These are phyloP conservation scores for Labia minor DNA, from an alignment of 2,888 invertebrate genomes.

Conservation along the genomic window DNA sequence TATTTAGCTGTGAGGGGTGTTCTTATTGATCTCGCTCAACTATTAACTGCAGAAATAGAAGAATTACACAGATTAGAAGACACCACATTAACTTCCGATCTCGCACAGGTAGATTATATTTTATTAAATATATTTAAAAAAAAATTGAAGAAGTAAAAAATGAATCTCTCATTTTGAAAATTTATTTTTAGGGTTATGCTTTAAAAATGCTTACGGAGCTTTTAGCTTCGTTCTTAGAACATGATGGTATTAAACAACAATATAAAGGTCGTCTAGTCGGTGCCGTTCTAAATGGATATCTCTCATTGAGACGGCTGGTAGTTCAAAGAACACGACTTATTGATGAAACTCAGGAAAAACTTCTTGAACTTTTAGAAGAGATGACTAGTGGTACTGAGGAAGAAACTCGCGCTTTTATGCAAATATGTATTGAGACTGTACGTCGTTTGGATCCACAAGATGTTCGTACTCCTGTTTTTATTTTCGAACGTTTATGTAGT, in stretches of 20 bases:
- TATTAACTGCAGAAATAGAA: constrained; percentile 80
- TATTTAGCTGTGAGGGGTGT: constrained; percentile 83
- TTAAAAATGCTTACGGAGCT: constrained; percentile 82
- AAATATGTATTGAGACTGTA: constrained; percentile 90
- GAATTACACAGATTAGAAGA: constrained; percentile 82
- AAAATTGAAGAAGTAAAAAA: no score
- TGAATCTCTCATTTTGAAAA: neutral
- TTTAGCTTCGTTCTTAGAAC: constrained; percentile 77
- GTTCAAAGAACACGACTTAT: constrained; percentile 90
- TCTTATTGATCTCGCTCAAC: constrained; percentile 67
- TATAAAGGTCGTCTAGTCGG: constrained; percentile 83
- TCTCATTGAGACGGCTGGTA: constrained; percentile 78
- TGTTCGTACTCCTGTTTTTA: constrained; percentile 91
- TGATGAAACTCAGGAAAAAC: constrained; percentile 91
- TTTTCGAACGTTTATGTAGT: constrained; percentile 92
- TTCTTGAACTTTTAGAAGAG: constrained; percentile 84
- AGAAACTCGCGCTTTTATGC: constrained; percentile 95
- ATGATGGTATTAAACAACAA: constrained; percentile 73
- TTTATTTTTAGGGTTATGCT: constrained; percentile 55
- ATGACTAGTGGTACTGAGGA: constrained; percentile 94
- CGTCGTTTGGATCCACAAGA: constrained; percentile 84
- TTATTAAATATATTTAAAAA: neutral
- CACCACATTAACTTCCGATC: constrained; percentile 83
- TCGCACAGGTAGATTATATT: constrained; percentile 58
- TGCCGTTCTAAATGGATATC: constrained; percentile 85